Evolutionary conservation across 1,140 invertebrate genomes (phyloP).

Genomic region (Bombyx mori): ASM3026992v2 NC_085121.1:9693501-9694000

Average conservation of each 20-base stretch:
- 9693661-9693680: slow-evolving; percentile 74
- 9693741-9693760: slow-evolving; percentile 44
- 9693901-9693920: slow-evolving; percentile 42
- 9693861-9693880: slow-evolving; percentile 24
- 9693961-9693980: slow-evolving; percentile 48
- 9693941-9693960: slow-evolving; percentile 55
- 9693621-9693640: slow-evolving; percentile 73
- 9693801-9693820: slow-evolving; percentile 51
- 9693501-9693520: slow-evolving; percentile 72
- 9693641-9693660: slow-evolving; percentile 71
- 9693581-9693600: slow-evolving; percentile 43
- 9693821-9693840: slow-evolving; percentile 57
- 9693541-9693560: slow-evolving; percentile 44
- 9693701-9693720: slow-evolving; percentile 39
- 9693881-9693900: slow-evolving; percentile 19
- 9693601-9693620: slow-evolving; percentile 75
- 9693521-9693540: slow-evolving; percentile 51
- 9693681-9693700: slow-evolving; percentile 74
- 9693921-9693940: slow-evolving; percentile 47
- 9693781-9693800: slow-evolving; percentile 47
- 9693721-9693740: slow-evolving; percentile 34
- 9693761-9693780: slow-evolving; percentile 53
- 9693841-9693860: slow-evolving; percentile 62
- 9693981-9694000: no score
- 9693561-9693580: slow-evolving; percentile 36